Evolutionary conservation across 2,113 vertebrate species (phyloP), one percentile per base, ranked within the genome.

Genomic region (Pluvialis apricaria): DNA sequence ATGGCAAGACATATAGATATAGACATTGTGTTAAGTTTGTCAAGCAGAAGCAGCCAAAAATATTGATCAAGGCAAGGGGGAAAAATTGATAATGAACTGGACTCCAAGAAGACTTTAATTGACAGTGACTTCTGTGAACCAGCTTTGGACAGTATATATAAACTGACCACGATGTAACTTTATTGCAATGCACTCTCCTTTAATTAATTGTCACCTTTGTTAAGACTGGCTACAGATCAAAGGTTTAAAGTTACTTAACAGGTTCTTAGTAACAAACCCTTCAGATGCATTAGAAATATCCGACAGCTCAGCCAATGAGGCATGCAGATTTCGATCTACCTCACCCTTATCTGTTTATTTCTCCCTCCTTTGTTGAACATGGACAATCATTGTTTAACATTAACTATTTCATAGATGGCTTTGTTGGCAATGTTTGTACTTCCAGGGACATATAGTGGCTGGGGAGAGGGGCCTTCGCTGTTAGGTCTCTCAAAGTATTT

Each of bases 121-220:
- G 98, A 97, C 97, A 95, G 89, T 94, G 96, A 98, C 97, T 98
- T 97, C 94, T 58, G 85, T 97, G 95, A 96, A 96, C 95, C 47
- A 36, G 89, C 94, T 97, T 96, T 93, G 96, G 97, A 97, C 95
- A 95, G 96, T 69, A 13, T 95, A 96, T 95, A 96, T 97, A 97
- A 97, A 97, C 97, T 97, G 97, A 97, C 97, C 97, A 66, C 31
- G 18, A 44, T 92, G 94, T 97, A 96, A 97, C 96, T 98, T 98
- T 96, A 98, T 96, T 97, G 97, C 96, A 92, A 96, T 96, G 75
- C 85, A 95, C 92, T 98, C 90, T 86, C 92, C 96, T 98, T 97
- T 97, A 98, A 98, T 98, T 98, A 98, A 97, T 98, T 98, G 97
- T 97, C 97, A 97, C 98, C 97, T 98, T 98, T 97, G 97, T 98